phyloP scores from a whole-genome alignment of 2,113 vertebrate genomes.

The Phainopepla nitens region DNA sequence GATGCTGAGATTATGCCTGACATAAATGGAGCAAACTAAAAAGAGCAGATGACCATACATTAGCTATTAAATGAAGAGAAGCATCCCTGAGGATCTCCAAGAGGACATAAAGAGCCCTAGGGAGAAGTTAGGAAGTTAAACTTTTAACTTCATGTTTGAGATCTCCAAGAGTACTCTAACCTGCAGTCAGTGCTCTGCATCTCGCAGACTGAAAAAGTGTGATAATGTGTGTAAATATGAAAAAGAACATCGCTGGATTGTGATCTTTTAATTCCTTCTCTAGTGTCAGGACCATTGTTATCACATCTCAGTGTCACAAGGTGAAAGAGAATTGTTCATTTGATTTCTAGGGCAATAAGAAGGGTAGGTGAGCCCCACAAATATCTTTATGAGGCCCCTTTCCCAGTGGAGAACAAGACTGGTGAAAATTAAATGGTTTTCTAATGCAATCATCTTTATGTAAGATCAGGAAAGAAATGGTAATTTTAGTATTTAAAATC shows the following conservation, averaged over 20 bases:
- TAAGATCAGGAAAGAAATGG: neutral
- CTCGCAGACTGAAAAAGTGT: neutral
- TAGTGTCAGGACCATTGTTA: neutral
- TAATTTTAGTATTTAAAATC: neutral
- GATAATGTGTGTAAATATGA: neutral
- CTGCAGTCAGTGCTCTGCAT: neutral
- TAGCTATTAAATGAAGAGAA: neutral
- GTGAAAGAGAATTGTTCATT: neutral
- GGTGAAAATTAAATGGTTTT: neutral
- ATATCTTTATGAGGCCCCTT: neutral
- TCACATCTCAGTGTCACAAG: neutral
- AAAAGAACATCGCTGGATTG: neutral
- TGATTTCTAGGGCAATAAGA: neutral
- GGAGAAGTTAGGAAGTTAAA: neutral
- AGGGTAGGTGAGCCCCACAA: neutral
- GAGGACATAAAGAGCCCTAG: neutral
- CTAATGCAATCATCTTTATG: neutral
- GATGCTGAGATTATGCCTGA: neutral
- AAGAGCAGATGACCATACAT: neutral
- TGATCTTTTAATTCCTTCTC: neutral
- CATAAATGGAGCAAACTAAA: neutral
- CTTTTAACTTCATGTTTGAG: neutral
- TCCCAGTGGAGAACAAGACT: neutral
- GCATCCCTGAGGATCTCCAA: neutral
- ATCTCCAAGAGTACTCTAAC: neutral